Evolutionary conservation across 2,797 vertebrate genomes (phyloP), one percentile per base, ranked within the genome.

Genomic region (Micrastur ruficollis): DNA sequence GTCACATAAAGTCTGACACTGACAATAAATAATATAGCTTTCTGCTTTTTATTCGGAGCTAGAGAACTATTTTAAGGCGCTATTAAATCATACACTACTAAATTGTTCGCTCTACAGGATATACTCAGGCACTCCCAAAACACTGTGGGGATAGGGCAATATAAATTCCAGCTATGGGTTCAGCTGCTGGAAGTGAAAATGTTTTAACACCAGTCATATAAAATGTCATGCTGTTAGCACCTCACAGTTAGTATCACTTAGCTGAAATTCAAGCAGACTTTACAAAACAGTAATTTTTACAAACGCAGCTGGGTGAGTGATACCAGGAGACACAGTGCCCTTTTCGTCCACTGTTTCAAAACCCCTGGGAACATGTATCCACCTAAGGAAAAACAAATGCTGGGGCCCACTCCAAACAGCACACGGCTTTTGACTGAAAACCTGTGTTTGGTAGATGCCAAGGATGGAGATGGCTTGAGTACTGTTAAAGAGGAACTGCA

Each of bases 211-310:
- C 79, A 86, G 36, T 67, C 89, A 90, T 89, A 81, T 80, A 95
- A 93, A 96, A 94, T 36, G 49, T 56, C 97, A 98, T 94, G 97
- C 98, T 91, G 96, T 98, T 97, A 97, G 97, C 95, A 96, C 67
- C 76, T 96, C 49, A 52, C 58, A n/a, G 95, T 86, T 95, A 95
- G 93, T 38, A 78, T 86, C 90, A 90, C 62, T 96, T 81, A 42
- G 87, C 40, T 70, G 92, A 93, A 95, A 96, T 55, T 53, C 85
- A 92, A 90, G 70, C 86, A 88, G 88, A 82, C 74, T 66, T 85
- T 4, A 80, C 46, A 70, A 62, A 91, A 86, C 0, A 40, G 46
- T 44, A 5, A 4, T 63, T 94, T 95, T 89, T 71, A 81, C 68
- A 93, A 86, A 84, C 1, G 15, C 75, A 93, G 76, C 52, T 67